A percentile compares a stretch with the other conserved stretches of the same genome.
Conservation (phyloP, 2,888 invertebrate genomes). For the Monochamus alternatus region DNA sequence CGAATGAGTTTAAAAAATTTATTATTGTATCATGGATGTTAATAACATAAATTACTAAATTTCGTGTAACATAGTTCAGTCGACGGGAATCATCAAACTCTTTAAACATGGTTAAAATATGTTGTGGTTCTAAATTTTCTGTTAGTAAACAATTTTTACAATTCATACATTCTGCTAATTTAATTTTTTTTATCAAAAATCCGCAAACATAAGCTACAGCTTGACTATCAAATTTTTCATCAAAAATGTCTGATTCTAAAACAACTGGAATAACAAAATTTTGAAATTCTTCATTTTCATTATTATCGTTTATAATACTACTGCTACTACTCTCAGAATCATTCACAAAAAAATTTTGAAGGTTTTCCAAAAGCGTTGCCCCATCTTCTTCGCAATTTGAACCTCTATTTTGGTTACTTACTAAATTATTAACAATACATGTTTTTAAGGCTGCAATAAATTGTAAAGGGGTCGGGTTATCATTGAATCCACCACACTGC, state of each 20-base stretch:
- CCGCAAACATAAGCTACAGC: slow-evolving; percentile 17
- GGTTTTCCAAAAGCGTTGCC: too few species aligned
- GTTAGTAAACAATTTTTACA: slow-evolving; percentile 13
- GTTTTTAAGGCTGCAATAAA: slow-evolving; percentile 46
- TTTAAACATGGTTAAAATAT: slow-evolving; percentile 22
- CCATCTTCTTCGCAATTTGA: too few species aligned
- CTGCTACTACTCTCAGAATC: background rate
- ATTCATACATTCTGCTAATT: slow-evolving; percentile 15
- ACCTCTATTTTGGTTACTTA: slow-evolving; percentile 19
- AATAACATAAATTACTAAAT: slow-evolving; percentile 8
- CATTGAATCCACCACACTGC: slow-evolving; percentile 45
- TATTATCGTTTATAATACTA: background rate
- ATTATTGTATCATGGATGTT: slow-evolving; percentile 6
- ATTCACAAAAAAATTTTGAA: slow-evolving; percentile 13
- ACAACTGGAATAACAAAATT: slow-evolving; percentile 13
- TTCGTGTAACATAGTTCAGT: slow-evolving; percentile 10
- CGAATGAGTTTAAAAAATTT: slow-evolving; percentile 6
- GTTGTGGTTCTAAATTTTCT: slow-evolving; percentile 17
- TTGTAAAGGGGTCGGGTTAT: slow-evolving; percentile 49
- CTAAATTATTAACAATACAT: slow-evolving; percentile 17
- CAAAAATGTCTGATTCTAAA: background rate
- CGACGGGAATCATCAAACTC: slow-evolving; percentile 6
- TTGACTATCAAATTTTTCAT: slow-evolving; percentile 12
- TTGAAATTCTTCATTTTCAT: slow-evolving; percentile 10
- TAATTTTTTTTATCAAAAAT: slow-evolving; percentile 20